Percentiles rank a stretch among this genome's conserved stretches.
Evolutionary conservation across 2,797 vertebrate genomes (phyloP).

Genomic region (Aplochiton taeniatus): DNA sequence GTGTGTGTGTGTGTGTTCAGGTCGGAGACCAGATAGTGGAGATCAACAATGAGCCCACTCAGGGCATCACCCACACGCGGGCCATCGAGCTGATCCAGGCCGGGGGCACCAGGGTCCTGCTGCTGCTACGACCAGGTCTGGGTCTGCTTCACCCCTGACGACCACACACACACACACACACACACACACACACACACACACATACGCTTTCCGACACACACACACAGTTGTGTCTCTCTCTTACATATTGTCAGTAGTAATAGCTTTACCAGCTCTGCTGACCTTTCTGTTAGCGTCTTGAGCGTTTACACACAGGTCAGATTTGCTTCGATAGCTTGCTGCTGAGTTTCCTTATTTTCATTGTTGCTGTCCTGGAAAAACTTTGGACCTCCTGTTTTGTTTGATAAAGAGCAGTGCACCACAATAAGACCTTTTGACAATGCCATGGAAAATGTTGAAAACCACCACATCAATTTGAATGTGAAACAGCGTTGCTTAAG

Average conservation of each 20-base stretch:
- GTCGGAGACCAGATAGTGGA: conserved; percentile 99
- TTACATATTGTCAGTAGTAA: conserved; percentile 1
- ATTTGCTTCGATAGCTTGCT: conserved; percentile 37
- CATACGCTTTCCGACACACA: background rate
- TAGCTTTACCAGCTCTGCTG: no score
- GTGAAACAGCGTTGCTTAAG: no score
- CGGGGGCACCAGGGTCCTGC: conserved; percentile 90
- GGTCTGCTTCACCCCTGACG: conserved; percentile 92
- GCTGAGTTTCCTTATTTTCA: conserved; percentile 57
- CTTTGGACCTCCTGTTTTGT: no score
- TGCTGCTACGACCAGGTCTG: conserved; percentile 90
- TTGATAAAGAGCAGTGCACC: no score
- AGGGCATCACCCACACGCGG: conserved; percentile 96
- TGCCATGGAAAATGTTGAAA: no score
- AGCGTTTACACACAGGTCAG: background rate
- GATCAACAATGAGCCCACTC: conserved; percentile 95
- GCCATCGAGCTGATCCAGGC: conserved; percentile 98
- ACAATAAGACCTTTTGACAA: no score
- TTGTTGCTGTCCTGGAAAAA: no score
- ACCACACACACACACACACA: conserved; percentile 9
- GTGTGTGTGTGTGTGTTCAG: conserved; percentile 59
- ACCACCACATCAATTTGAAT: no score
- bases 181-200: conserved; percentile 14
- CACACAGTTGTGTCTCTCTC: background rate
- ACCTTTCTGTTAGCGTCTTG: background rate